Evolutionary conservation across 2,113 vertebrate genomes (phyloP), one percentile per base, ranked within the genome.

Genomic region (Pao palembangensis): DNA sequence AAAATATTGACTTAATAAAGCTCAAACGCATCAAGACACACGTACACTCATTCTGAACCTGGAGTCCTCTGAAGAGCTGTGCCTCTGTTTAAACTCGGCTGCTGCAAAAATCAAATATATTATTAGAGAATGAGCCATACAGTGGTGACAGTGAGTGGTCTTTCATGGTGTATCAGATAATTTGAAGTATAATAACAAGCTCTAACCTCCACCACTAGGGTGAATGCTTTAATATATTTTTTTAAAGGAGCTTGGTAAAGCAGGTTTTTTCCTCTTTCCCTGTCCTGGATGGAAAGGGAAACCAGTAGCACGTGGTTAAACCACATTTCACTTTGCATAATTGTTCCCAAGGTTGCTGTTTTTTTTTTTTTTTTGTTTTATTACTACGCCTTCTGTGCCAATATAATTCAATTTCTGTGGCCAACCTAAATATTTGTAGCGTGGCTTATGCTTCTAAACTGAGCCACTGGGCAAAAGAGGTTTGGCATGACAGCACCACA

Each of bases 381-480:
- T 85, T 87, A 88, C 79, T 66, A 73, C 55, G 71, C 58, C 78
- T 83, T 82, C 81, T 66, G 66, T 76, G 85, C 88, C 87, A 90
- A 88, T 88, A 89, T 89, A 89, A 88, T 88, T 91, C 82, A 88
- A 78, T 82, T 84, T 87, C 78, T 75, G 74, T 49, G 74, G 86
- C 88, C 83, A 90, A 89, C 81, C 69, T 81, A 91, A 90, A 91
- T 88, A 88, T 90, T 91, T 91, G 87, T 84, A 81, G 80, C 84
- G 67, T 85, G 83, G 88, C 84, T 77, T 85, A 53, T 51, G 67
- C 83, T 83, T 87, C 85, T 88, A 88, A 88, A 87, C 84, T 86
- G 76, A 86, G 79, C 77, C 69, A 80, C 82, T 77, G 84, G 67
- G 73, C 65, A 79, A 66, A 80, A 76, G 57, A 57, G 63, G 76